Evolutionary conservation across 2,888 invertebrate genomes (phyloP).

Genomic region (Tubulanus polymorphus): DNA sequence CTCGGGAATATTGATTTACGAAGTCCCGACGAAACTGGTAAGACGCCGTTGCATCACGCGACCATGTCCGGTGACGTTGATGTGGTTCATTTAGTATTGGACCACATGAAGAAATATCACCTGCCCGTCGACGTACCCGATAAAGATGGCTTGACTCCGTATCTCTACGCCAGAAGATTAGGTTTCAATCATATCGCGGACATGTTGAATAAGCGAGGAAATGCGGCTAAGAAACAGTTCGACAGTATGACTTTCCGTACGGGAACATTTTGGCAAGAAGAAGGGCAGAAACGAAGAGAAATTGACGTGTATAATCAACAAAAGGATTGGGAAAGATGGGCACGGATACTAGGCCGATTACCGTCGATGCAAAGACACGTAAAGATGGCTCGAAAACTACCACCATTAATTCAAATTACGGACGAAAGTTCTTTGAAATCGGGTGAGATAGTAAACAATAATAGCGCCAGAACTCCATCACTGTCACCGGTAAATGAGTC

Average conservation of each 20-base stretch:
- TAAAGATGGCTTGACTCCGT: constrained; percentile 40
- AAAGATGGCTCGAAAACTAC: too few species aligned
- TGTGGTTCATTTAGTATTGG: constrained; percentile 27
- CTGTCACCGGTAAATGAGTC: too few species aligned
- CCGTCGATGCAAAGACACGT: too few species aligned
- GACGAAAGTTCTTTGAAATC: too few species aligned
- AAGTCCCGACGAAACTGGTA: constrained; percentile 34
- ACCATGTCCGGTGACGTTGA: constrained; percentile 28
- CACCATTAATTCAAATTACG: too few species aligned
- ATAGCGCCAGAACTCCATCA: too few species aligned
- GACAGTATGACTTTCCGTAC: constrained; percentile 29
- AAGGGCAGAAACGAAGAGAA: constrained; percentile 32
- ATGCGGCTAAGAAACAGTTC: constrained; percentile 26
- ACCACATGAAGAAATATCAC: constrained; percentile 31
- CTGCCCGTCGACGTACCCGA: constrained; percentile 40
- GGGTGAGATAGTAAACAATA: too few species aligned
- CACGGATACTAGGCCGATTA: constrained; percentile 17
- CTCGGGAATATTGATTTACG: constrained; percentile 38
- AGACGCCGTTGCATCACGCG: constrained; percentile 42
- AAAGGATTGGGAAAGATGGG: constrained; percentile 22
- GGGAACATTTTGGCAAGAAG: constrained; percentile 35
- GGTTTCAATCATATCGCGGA: constrained; percentile 31
- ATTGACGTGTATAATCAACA: constrained; percentile 17
- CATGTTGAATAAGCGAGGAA: constrained; percentile 29
- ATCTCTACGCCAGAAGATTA: constrained; percentile 37